Conservation (phyloP, 2,797 vertebrate genomes). For the Peromyscus attwateri region DNA sequence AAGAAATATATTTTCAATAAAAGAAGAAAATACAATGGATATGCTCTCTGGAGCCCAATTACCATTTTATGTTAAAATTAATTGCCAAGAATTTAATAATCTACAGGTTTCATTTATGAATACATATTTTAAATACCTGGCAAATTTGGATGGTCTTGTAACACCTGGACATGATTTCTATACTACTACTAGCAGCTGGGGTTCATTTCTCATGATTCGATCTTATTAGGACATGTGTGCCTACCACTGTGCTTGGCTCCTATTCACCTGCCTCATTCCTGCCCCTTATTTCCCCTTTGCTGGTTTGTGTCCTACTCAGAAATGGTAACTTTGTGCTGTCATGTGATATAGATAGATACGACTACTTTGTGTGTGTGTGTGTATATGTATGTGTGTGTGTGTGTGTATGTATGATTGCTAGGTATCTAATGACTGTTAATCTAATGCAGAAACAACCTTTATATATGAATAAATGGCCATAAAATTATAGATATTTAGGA, state of each 20-base stretch:
- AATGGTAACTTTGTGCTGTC: neutral
- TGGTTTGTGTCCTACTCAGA: neutral
- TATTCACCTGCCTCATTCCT: neutral
- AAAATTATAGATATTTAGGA: neutral
- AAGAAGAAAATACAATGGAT: neutral
- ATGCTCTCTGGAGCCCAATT: neutral
- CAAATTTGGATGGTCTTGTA: neutral
- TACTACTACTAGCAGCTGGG: neutral
- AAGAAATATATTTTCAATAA: neutral
- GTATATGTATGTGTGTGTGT: neutral
- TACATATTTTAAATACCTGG: neutral
- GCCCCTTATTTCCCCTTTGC: no score
- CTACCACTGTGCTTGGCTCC: neutral
- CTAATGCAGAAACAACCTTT: slow-evolving; percentile 5
- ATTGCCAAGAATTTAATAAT: slow-evolving; percentile 49
- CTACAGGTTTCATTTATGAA: neutral
- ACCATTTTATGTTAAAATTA: slow-evolving; percentile 39
- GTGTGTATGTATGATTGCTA: neutral
- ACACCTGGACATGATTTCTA: neutral
- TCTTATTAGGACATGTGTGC: neutral
- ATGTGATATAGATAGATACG: neutral
- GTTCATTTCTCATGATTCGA: neutral
- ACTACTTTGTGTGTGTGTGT: neutral
- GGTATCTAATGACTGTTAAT: neutral
- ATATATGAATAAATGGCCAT: neutral